Evolutionary conservation across 1,140 invertebrate genomes (phyloP).

Genomic region (Calephelis nemesis): DNA sequence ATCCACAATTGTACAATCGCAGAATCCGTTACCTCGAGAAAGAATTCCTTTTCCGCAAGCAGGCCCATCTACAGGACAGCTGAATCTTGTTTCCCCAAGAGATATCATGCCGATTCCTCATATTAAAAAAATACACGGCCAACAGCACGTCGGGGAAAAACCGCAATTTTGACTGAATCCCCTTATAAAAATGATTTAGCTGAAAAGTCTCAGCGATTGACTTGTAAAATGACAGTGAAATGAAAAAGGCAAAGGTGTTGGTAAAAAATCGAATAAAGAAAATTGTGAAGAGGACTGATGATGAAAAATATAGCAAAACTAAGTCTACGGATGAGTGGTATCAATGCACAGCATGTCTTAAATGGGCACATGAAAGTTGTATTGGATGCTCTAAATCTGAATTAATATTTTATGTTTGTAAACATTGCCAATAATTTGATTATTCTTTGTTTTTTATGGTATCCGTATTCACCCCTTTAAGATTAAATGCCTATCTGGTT

Average conservation of each 20-base stretch:
- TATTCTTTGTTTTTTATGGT: too few species aligned
- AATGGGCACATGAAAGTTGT: conserved; percentile 19
- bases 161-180: conserved; percentile 14
- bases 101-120: conserved; percentile 14
- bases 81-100: conserved; percentile 2
- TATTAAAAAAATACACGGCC: conserved; percentile 2
- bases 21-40: not conserved
- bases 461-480: too few species aligned
- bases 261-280: not conserved
- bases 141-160: conserved; percentile 5
- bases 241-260: not conserved
- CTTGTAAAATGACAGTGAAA: conserved; percentile 7
- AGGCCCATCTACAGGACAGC: conserved; percentile 1
- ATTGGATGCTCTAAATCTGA: too few species aligned
- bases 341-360: conserved; percentile 8
- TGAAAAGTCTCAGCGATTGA: too few species aligned
- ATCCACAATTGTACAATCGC: not conserved
- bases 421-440: too few species aligned
- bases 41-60: not conserved
- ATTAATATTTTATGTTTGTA: too few species aligned
- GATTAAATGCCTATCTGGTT: too few species aligned
- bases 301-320: conserved; percentile 9
- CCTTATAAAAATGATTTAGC: conserved; percentile 6
- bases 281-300: conserved; percentile 13
- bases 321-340: conserved; percentile 16